Percentiles rank a stretch among this genome's conserved stretches.
Evolutionary conservation across 37 sponge, comb jelly and placozoan genomes (phyloP).

Genomic region (Petrosia ficiformis): DNA sequence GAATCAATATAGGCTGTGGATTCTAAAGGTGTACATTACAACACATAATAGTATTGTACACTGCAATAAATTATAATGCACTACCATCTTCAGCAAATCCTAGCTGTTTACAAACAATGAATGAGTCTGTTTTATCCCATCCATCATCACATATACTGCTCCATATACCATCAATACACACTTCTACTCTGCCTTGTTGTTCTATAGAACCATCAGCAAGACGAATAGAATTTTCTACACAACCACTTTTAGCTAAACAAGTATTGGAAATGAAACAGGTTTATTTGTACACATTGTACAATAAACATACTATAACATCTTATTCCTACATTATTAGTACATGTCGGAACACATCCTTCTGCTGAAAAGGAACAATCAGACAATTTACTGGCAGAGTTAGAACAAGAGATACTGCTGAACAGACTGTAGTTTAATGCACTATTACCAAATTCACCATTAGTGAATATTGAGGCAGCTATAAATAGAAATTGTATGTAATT

Average conservation of each 20-base stretch:
- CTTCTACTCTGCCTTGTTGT: not conserved
- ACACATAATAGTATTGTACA: not conserved
- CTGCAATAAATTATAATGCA: not conserved
- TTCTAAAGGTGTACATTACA: not conserved
- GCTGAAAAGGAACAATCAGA: not conserved
- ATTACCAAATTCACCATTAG: conserved; percentile 6
- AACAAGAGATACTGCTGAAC: not conserved
- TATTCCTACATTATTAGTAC: conserved; percentile 1
- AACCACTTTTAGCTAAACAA: no score
- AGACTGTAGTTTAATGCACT: not conserved
- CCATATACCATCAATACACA: not conserved
- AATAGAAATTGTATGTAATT: not conserved
- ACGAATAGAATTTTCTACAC: not conserved
- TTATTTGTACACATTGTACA: no score
- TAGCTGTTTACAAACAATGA: not conserved
- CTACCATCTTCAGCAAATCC: not conserved
- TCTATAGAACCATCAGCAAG: not conserved
- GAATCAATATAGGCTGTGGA: not conserved
- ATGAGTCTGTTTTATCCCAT: not conserved
- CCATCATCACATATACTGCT: not conserved
- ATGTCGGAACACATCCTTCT: not conserved
- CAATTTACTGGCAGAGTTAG: not conserved
- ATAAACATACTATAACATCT: not conserved
- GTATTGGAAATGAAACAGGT: no score
- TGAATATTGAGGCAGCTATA: not conserved